phyloP scores from a whole-genome alignment of 2,113 vertebrate genomes.

The Desmodus rotundus region DNA sequence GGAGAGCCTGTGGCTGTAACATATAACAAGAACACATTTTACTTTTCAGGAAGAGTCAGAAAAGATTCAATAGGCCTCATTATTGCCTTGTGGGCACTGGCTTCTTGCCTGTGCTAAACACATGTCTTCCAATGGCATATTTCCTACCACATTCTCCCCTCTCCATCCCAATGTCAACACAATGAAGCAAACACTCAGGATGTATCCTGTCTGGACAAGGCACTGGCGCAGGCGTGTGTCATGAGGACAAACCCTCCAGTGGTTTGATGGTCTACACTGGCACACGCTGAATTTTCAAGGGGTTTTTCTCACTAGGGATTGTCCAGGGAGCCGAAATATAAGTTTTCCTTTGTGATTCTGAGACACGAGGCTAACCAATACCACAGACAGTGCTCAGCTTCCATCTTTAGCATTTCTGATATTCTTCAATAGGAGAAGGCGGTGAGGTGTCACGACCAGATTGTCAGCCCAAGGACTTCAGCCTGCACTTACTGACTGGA shows the following conservation, averaged over 20 bases:
- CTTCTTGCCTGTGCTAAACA: not conserved
- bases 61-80: not conserved
- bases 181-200: not conserved
- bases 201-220: not conserved
- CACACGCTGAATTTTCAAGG: not conserved
- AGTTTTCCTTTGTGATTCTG: not conserved
- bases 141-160: not conserved
- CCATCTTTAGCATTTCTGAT: not conserved
- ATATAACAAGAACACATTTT: not conserved
- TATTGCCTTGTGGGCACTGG: not conserved
- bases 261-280: not conserved
- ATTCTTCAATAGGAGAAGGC: not conserved
- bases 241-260: not conserved
- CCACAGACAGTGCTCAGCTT: not conserved
- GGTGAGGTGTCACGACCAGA: not conserved
- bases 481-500: not conserved
- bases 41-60: not conserved
- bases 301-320: not conserved
- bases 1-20: slow-evolving; percentile 59
- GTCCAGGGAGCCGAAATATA: not conserved
- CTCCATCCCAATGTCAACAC: not conserved
- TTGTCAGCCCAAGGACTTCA: not conserved
- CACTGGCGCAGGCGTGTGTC: not conserved
- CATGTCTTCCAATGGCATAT: not conserved
- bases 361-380: not conserved